Base-by-base conservation (phyloP, 2,888 invertebrate genomes). In the Drosophila vallismaia region DNA sequence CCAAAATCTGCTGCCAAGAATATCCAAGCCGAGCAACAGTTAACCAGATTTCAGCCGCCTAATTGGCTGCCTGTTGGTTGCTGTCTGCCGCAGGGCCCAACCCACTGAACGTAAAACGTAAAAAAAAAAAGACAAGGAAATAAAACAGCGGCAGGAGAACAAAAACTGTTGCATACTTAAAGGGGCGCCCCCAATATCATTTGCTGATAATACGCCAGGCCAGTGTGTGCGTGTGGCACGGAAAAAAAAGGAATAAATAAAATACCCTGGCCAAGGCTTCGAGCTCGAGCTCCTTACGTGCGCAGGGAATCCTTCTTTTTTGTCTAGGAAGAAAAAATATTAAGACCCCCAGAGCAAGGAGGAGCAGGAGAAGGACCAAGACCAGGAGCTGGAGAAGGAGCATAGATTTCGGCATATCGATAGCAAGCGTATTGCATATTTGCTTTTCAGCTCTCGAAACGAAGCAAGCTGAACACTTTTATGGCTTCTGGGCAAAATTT, bases 131-230 rank as follows among this genome's bases (percentile, higher is more conserved):
- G 59, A 29, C 33, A 36, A 26, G 28, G 12, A 31, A 26, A 12
- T 24, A 67, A 53, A 19, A 12, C 26, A 53, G n/a, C 42, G 48
- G 26, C 49, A 33, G 38, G 49, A 48, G 19, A 42, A 38, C 57
- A 71, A 83, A 83, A 86, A 83, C 88, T 88, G 83, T 84, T 84
- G 84, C 88, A 86, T 86, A 75, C 86, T 84, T 88, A 70, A 68
- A 60, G 76, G 76, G 69, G 58, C 53, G 50, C 36, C 79, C 78
- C 77, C 84, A 84, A 84, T 86, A 86, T 76, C 86, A 88, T 84
- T 84, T 51, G 62, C 52, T 55, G 72, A 73, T 71, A 69, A 77
- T 76, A 55, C 56, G 73, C 70, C 68, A 60, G 69, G 36, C 9
- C 28, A n/a, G 24, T n/a, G 45, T 38, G 19, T 57, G 53, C 19